Conservation (phyloP, 2,797 vertebrate genomes). For the Hippoglossus hippoglossus region DNA sequence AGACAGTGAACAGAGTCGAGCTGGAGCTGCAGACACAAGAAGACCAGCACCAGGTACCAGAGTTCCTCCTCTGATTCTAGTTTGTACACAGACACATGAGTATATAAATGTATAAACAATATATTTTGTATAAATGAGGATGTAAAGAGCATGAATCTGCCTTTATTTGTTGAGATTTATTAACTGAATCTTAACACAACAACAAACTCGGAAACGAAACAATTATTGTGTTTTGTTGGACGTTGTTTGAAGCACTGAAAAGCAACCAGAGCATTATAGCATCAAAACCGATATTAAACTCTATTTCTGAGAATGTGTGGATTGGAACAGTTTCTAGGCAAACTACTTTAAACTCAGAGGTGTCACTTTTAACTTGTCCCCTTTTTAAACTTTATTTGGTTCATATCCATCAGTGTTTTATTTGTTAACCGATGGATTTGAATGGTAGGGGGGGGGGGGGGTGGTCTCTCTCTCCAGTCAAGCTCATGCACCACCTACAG, state of each 20-base stretch:
- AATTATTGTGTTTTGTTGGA: no score
- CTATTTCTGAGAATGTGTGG: neutral
- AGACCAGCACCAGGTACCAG: constrained; percentile 81
- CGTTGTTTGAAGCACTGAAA: no score
- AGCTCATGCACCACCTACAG: neutral
- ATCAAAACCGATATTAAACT: no score
- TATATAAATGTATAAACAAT: no score
- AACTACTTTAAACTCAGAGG: neutral
- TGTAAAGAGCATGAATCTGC: no score
- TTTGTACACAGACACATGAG: neutral
- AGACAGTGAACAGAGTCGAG: constrained; percentile 82
- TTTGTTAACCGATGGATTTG: neutral
- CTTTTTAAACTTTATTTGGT: neutral
- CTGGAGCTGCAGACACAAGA: constrained; percentile 83
- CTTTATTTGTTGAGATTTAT: neutral
- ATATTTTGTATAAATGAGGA: no score
- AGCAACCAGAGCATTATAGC: no score
- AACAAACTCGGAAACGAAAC: no score
- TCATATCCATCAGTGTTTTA: neutral
- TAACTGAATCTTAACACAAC: no score
- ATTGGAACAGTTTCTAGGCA: neutral
- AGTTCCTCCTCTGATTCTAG: neutral
- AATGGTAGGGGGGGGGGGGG: neutral
- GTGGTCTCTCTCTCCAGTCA: neutral
- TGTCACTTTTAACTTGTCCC: neutral